Conservation (phyloP, 1,140 invertebrate genomes). For the Cepaea nemoralis region DNA sequence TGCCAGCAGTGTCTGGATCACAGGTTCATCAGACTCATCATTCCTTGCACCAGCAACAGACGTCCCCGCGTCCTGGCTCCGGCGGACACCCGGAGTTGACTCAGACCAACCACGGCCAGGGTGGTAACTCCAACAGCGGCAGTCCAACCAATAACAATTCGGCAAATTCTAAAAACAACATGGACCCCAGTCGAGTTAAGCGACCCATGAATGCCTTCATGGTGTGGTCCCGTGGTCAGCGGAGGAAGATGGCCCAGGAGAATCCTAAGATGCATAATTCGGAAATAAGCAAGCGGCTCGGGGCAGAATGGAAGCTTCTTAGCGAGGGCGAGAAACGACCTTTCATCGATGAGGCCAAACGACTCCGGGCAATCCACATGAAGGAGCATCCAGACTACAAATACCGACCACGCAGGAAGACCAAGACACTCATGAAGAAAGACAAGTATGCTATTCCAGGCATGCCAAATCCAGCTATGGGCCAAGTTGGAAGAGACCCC, state of each 20-base stretch:
- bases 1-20: not conserved
- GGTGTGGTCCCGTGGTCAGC: slow-evolving; percentile 77
- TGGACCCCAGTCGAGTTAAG: slow-evolving; percentile 82
- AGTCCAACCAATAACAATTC: slow-evolving; percentile 31
- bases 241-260: slow-evolving; percentile 87
- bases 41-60: slow-evolving; percentile 42
- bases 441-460: slow-evolving; percentile 89
- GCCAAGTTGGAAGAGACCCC: slow-evolving; percentile 69
- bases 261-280: slow-evolving; percentile 99
- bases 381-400: slow-evolving; percentile 99
- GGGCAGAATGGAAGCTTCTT: slow-evolving; percentile 94
- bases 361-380: slow-evolving; percentile 97
- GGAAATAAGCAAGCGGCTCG: slow-evolving; percentile 94
- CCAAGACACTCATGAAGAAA: slow-evolving; percentile 88
- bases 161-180: slow-evolving; percentile 44
- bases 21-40: slow-evolving; percentile 40
- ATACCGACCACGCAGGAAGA: slow-evolving; percentile 82
- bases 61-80: slow-evolving; percentile 38
- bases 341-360: slow-evolving; percentile 98
- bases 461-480: slow-evolving; percentile 62
- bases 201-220: slow-evolving; percentile 99
- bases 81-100: slow-evolving; percentile 31
- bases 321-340: slow-evolving; percentile 96
- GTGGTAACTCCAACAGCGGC: not conserved
- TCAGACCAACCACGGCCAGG: slow-evolving; percentile 26